Base-by-base conservation (phyloP, 2,888 invertebrate species). In the Digitonthophagus gazella region DNA sequence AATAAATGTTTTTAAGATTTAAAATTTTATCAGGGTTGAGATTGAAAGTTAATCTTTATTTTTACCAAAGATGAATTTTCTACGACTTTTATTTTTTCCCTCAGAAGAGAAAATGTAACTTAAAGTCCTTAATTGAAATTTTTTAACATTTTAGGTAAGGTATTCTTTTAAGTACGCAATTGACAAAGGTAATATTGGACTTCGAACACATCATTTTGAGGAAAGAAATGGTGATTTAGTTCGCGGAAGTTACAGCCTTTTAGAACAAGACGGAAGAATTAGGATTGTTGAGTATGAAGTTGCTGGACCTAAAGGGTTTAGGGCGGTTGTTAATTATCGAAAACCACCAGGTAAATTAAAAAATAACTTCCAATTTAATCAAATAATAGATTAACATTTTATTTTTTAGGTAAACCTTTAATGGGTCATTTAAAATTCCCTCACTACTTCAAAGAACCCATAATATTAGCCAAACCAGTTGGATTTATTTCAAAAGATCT, bases 211-310 rank as follows among this genome's bases (percentile, higher is more conserved):
- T 67, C 81, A 81, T 61, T 77, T 76, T 74, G 82, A 82, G 74
- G 76, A 80, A 67, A 71, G 78, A 2, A 65, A 71, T 3, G 77
- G 76, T 14, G 75, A 78, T 67, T 65, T 77, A 20, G 80, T 81
- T n/a, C 77, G 75, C 67, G 82, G 88, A 77, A 86, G 85, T 77
- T 91, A 91, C 78, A 90, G 90, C 78, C 85, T 90, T 58, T 77
- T 91, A 71, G 90, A 90, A 76, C 87, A 90, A 19, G 89, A 89
- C 78, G 90, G 90, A 58, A 85, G 86, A 74, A 83, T 86, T 70
- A 83, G 88, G 72, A 83, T 85, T 65, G 88, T 89, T 19, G 85
- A 87, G 74, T 89, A 88, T 76, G 84, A 87, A 71, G 85, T 87
- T 15, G 86, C 86, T 71, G 86, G 86, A 2, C 80, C 83, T 58